Base-by-base conservation (phyloP, 2,113 vertebrate genomes). In the Pangasianodon hypophthalmus region DNA sequence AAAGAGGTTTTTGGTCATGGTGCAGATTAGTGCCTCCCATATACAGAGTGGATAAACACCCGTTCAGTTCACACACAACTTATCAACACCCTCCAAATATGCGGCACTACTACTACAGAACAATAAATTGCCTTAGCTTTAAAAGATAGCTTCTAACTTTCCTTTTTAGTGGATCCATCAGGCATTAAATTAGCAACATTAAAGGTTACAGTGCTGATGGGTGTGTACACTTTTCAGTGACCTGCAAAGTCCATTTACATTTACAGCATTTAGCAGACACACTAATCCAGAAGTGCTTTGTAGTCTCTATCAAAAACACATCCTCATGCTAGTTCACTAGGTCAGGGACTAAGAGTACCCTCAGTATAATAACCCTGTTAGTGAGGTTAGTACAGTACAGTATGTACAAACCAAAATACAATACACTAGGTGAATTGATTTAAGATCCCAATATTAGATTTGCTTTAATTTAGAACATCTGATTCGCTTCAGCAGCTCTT, bases 21-120 rank as follows among this genome's bases (percentile, higher is more conserved):
- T 92, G 90, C 91, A 92, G 94, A 94, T 96, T 94, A 95, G 90
- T 94, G 93, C 94, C 93, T 93, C 91, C 93, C 92, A 93, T 93
- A 93, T 83, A 88, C 86, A 93, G 91, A 92, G 90, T 92, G 71
- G 93, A 94, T 88, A 83, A 94, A 92, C 87, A 83, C 67, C n/a
- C 56, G 79, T 89, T 91, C 81, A 86, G 90, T 92, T 93, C 92
- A 86, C 44, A 86, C 44, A 88, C 88, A 90, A 84, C 89, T 91
- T 82, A 44, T 92, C 88, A 86, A 90, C 92, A 90, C 92, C 67
- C 88, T 87, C 67, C 60, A 87, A 89, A n/a, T 19, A 52, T 67
- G 13, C 84, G 13, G 56, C 29, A n/a, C 46, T 48, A 29, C 54
- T 21, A n/a, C 80, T 90, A 48, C n/a, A 71, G 58, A 81, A 58